Base-by-base conservation (phyloP, 2,113 vertebrate species). In the Danionella cerebrum region DNA sequence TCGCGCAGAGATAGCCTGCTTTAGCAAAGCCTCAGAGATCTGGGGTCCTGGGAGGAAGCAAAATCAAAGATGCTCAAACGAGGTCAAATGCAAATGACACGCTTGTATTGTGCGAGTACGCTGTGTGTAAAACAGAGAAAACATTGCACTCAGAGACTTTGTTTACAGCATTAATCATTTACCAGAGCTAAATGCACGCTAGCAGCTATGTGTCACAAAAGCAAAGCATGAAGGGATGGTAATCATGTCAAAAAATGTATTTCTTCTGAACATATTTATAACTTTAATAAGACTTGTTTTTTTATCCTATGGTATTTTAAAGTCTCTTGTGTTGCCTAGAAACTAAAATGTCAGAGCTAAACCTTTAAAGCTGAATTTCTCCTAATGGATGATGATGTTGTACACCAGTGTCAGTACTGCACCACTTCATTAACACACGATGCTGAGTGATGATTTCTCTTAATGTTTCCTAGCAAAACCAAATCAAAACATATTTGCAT, bases 401-500 rank as follows among this genome's bases (percentile, higher is more conserved):
- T 9, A 33, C 19, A 53, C 14, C 29, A 31, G 27, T 29, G 10
- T 33, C 54, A 58, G 1, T 25, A 7, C 8, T 2, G 35, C 21
- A 12, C 25, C 8, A 25, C 51, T 53, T 31, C 51, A 31, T 11
- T 9, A 42, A 59, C 22, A 24, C 55, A 41, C 16, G n/a, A 59
- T n/a, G 9, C 29, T 42, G 55, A 59, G 38, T 18, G 24, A 42
- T 24, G 35, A 60, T 44, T 60, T 60, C 57, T 31, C 24, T 36
- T 1, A 63, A 69, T 69, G 29, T 47, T 47, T 70, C 69, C 72
- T 76, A 69, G 31, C 69, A 42, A 42, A 60, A 72, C 19, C 52
- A 21, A 63, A 70, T 72, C 60, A 69, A 66, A 76, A 69, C 67
- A 52, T 63, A 72, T 72, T 72, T 65, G 69, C 47, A 69, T 72